Evolutionary conservation across 1,140 invertebrate species (phyloP).

Genomic region (Diabrotica undecimpunctata): DNA sequence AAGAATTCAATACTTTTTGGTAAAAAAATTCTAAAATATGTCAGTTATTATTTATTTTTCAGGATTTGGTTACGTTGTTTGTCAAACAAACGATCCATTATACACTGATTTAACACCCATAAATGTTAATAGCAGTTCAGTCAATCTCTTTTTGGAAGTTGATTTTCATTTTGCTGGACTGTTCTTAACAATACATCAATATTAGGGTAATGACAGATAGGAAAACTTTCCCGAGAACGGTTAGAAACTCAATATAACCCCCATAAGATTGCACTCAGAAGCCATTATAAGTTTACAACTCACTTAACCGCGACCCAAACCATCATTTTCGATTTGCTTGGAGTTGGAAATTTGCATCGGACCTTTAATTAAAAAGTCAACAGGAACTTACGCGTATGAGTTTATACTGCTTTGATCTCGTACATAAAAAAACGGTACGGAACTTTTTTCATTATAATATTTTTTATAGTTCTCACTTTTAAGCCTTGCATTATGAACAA

Average conservation of each 20-base stretch:
- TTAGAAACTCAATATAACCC: conserved; percentile 1
- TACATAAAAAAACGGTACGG: no score
- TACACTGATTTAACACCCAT: no score
- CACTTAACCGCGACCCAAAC: neutral
- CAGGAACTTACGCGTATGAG: neutral
- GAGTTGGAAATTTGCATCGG: neutral
- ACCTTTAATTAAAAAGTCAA: conserved; percentile 1
- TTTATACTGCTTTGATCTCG: no score
- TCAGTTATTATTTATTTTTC: no score
- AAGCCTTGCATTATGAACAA: no score
- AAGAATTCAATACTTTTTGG: no score
- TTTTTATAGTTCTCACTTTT: no score
- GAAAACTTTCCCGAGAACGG: conserved; percentile 1
- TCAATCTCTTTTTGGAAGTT: neutral
- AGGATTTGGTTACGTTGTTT: no score
- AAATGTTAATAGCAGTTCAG: neutral
- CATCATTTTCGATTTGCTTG: neutral
- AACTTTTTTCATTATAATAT: no score
- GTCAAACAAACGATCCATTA: no score
- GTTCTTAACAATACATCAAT: conserved; percentile 3
- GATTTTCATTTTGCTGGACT: neutral
- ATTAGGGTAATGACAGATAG: neutral
- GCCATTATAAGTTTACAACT: conserved; percentile 2
- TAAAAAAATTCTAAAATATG: no score
- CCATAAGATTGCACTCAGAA: conserved; percentile 2